Conservation (phyloP, 2,888 invertebrate species). For the Pachycephus smyrnensis region DNA sequence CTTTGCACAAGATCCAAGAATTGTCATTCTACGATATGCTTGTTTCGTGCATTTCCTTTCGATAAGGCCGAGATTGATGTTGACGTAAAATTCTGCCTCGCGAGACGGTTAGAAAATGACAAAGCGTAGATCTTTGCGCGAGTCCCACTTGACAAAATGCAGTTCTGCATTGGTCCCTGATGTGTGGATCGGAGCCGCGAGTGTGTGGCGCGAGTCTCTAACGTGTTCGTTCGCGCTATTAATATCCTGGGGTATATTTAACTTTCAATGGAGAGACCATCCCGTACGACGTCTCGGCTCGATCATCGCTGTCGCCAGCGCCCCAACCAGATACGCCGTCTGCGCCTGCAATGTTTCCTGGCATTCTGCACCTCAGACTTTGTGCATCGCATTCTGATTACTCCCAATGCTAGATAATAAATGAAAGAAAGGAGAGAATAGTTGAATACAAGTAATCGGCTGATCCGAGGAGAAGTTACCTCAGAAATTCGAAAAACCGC, state of each 20-base stretch:
- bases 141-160: not conserved
- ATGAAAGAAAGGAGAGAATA: not conserved
- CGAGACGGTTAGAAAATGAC: too few species aligned
- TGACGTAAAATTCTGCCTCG: too few species aligned
- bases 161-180: not conserved
- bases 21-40: too few species aligned
- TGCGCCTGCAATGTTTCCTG: slow-evolving; percentile 19
- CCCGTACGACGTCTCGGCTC: not conserved
- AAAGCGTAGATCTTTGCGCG: not conserved
- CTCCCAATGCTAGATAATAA: not conserved
- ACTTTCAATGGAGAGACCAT: slow-evolving; percentile 57
- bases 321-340: slow-evolving; percentile 39
- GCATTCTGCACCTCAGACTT: not conserved
- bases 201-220: not conserved
- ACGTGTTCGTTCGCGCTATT: not conserved
- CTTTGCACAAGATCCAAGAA: too few species aligned
- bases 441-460: too few species aligned
- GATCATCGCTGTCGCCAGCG: slow-evolving; percentile 5
- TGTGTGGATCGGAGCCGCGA: not conserved
- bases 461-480: too few species aligned
- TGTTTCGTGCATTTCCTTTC: too few species aligned
- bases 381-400: not conserved
- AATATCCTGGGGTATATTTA: slow-evolving; percentile 54
- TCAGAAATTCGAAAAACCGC: too few species aligned
- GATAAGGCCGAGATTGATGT: too few species aligned